These are phyloP conservation scores for Steatocranus sp. DNA, from an alignment of 2,797 vertebrate genomes.

Conservation along the genomic window DNA sequence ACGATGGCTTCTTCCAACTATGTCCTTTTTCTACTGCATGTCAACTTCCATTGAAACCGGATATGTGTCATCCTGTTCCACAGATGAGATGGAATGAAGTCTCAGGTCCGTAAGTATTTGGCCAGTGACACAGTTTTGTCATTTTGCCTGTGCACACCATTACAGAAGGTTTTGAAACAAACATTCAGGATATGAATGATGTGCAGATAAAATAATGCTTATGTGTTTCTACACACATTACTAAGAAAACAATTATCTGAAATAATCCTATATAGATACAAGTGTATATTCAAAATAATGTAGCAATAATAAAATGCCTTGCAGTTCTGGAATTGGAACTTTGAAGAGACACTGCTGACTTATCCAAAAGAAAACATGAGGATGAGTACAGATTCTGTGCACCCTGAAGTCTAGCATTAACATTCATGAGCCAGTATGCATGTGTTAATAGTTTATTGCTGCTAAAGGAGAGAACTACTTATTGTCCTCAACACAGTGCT, in stretches of 20 bases:
- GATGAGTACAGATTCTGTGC: background rate
- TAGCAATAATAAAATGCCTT: background rate
- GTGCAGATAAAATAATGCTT: background rate
- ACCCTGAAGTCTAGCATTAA: background rate
- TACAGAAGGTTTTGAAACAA: background rate
- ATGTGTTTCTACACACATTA: background rate
- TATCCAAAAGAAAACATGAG: background rate
- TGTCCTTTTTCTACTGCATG: background rate
- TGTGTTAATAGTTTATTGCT: background rate
- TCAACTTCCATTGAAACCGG: accelerated
- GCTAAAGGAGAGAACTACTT: background rate
- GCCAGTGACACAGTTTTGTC: background rate
- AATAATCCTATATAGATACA: background rate
- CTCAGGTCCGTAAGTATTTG: background rate
- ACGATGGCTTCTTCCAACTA: background rate
- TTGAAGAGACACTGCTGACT: background rate
- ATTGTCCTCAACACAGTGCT: accelerated
- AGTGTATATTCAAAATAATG: background rate
- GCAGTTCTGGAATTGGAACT: background rate
- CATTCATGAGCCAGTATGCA: background rate
- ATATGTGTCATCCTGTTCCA: accelerated
- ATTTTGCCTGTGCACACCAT: accelerated
- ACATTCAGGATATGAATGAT: background rate
- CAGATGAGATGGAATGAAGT: accelerated
- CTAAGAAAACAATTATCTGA: background rate